Evolutionary conservation across 2,888 invertebrate genomes (phyloP).

Genomic region (Rapana venosa): DNA sequence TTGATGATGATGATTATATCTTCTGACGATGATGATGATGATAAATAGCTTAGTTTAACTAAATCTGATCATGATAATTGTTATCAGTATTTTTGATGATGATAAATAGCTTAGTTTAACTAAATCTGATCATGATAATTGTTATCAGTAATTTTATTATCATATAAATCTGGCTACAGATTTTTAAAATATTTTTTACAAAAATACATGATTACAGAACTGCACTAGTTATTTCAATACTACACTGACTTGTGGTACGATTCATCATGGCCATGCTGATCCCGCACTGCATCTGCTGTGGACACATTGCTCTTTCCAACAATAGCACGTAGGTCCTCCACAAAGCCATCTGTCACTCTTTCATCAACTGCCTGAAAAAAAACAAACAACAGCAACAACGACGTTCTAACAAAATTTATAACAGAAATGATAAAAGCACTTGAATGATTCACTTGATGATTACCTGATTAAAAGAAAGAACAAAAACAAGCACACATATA

Average conservation of each 20-base stretch:
- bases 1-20: no score
- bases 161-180: no score
- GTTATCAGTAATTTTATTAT: no score
- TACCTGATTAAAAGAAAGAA: neutral
- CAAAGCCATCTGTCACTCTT: constrained; percentile 43
- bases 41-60: no score
- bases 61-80: no score
- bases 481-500: neutral
- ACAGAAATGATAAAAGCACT: neutral
- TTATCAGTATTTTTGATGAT: no score
- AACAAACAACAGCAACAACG: neutral
- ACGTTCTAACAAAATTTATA: neutral
- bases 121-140: no score
- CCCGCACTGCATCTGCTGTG: constrained; percentile 75
- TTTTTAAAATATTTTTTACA: no score
- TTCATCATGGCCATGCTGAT: constrained; percentile 77
- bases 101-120: no score
- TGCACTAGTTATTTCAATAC: no score
- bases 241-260: constrained; percentile 72
- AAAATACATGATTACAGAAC: no score
- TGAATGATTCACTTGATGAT: neutral
- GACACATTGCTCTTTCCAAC: constrained; percentile 75
- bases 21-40: no score
- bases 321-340: constrained; percentile 57
- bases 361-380: constrained; percentile 16